A percentile compares a stretch with the other conserved stretches of the same genome.
Evolutionary conservation across 2,888 invertebrate genomes (phyloP).

Genomic region (Nephrocerus scutellatus): DNA sequence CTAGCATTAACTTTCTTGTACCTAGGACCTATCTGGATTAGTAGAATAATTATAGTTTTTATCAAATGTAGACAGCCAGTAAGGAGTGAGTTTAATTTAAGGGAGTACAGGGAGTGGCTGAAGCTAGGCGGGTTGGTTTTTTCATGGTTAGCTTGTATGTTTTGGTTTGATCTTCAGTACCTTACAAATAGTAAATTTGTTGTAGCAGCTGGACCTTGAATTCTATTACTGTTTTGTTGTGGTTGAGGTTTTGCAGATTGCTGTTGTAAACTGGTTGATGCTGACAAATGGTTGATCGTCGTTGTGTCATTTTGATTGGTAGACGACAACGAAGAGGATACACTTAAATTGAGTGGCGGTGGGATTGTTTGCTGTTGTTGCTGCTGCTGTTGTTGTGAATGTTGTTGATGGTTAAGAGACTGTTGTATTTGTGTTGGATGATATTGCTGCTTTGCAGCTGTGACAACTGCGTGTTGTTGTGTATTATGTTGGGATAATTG

Average conservation of each 20-base stretch:
- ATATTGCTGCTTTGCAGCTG: too few relatives aligned
- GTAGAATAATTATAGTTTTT: too few relatives aligned
- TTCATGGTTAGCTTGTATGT: background rate
- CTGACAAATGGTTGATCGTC: too few relatives aligned
- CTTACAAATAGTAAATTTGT: slow-evolving; percentile 46
- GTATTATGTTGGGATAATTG: too few relatives aligned
- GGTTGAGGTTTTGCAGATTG: slow-evolving; percentile 18
- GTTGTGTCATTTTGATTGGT: too few relatives aligned
- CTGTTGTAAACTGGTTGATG: slow-evolving; percentile 15
- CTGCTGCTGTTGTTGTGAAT: slow-evolving; percentile 13
- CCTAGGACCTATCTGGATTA: too few relatives aligned
- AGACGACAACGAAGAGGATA: slow-evolving; percentile 20
- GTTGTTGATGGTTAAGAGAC: slow-evolving; percentile 16
- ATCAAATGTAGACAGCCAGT: too few relatives aligned
- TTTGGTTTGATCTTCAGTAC: slow-evolving; percentile 31
- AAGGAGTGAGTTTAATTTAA: too few relatives aligned
- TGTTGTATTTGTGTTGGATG: slow-evolving; percentile 11
- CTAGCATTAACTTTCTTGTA: too few relatives aligned
- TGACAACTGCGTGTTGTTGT: too few relatives aligned
- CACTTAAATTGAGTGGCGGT: slow-evolving; percentile 23
- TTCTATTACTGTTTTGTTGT: slow-evolving; percentile 31
- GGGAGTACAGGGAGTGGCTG: too few relatives aligned
- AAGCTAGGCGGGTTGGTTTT: too few relatives aligned
- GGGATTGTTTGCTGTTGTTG: slow-evolving; percentile 10
- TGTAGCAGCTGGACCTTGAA: slow-evolving; percentile 36